These are phyloP conservation scores for Phortica magna DNA, from an alignment of 2,888 invertebrate genomes.

Conservation along the genomic window DNA sequence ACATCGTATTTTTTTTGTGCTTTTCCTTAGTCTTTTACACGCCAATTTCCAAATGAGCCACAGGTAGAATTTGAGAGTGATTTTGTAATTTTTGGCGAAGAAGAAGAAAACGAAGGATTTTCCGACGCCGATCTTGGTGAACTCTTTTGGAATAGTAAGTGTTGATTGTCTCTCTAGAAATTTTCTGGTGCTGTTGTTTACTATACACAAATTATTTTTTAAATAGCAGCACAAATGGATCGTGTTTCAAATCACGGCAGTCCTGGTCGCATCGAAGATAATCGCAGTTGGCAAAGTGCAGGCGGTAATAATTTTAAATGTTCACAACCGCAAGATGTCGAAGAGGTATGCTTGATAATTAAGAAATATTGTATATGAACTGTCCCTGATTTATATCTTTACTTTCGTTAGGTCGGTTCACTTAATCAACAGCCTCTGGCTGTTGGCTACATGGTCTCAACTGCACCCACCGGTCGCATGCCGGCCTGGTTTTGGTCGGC, in stretches of 20 bases:
- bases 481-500: conserved; percentile 99
- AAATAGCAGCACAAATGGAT: conserved; percentile 80
- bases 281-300: conserved; percentile 78
- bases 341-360: conserved; percentile 69
- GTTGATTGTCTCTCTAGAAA: background rate
- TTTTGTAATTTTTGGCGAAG: conserved; percentile 82
- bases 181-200: background rate
- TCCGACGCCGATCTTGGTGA: conserved; percentile 80
- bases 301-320: conserved; percentile 79
- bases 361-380: background rate
- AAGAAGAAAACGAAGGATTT: conserved; percentile 77
- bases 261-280: conserved; percentile 79
- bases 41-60: conserved; percentile 75
- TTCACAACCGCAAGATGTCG: conserved; percentile 75
- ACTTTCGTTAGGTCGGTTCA: conserved; percentile 84
- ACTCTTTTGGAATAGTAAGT: conserved; percentile 84
- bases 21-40: conserved; percentile 67
- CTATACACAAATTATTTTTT: conserved; percentile 2
- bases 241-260: conserved; percentile 80
- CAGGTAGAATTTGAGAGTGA: conserved; percentile 82
- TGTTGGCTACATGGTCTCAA: conserved; percentile 97
- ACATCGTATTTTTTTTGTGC: background rate
- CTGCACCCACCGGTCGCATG: conserved; percentile 95
- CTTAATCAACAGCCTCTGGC: conserved; percentile 98
- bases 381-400: background rate